These are phyloP conservation scores for Physocephala rufipes DNA, from an alignment of 2,888 invertebrate species.

Conservation along the genomic window DNA sequence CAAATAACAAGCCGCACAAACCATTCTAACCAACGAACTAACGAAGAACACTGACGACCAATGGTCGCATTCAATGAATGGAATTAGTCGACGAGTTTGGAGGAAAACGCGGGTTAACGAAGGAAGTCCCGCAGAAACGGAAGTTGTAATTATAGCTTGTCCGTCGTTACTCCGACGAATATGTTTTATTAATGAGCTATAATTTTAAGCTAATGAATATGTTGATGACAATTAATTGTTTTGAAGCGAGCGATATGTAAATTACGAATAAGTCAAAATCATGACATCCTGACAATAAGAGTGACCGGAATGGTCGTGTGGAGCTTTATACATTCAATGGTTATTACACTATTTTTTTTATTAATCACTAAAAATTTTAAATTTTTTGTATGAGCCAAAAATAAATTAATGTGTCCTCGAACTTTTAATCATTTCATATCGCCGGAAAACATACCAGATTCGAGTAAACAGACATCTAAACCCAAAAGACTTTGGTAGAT, in stretches of 20 bases:
- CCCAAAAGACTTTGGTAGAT: too few relatives aligned
- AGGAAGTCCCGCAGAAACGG: constrained; percentile 44
- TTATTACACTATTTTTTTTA: too few relatives aligned
- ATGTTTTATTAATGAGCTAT: constrained; percentile 36
- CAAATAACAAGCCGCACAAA: constrained; percentile 13
- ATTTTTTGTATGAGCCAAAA: too few relatives aligned
- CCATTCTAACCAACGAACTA: background rate
- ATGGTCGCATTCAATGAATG: too few relatives aligned
- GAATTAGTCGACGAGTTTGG: too few relatives aligned
- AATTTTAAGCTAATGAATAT: constrained; percentile 53
- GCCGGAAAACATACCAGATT: too few relatives aligned
- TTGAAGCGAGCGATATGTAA: constrained; percentile 51
- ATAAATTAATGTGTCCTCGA: too few relatives aligned
- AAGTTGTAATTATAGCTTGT: constrained; percentile 62
- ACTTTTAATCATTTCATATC: too few relatives aligned
- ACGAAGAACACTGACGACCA: too few relatives aligned
- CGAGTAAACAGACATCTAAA: too few relatives aligned
- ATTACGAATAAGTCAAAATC: constrained; percentile 38
- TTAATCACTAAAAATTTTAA: too few relatives aligned
- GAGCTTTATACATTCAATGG: too few relatives aligned
- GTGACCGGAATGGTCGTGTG: background rate
- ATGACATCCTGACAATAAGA: background rate
- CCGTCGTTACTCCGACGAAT: constrained; percentile 40
- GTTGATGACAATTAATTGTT: constrained; percentile 51
- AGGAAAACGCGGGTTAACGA: constrained; percentile 37